Evolutionary conservation across 2,888 invertebrate species (phyloP), one percentile per base, ranked within the genome.

Genomic region (Autographa gamma): DNA sequence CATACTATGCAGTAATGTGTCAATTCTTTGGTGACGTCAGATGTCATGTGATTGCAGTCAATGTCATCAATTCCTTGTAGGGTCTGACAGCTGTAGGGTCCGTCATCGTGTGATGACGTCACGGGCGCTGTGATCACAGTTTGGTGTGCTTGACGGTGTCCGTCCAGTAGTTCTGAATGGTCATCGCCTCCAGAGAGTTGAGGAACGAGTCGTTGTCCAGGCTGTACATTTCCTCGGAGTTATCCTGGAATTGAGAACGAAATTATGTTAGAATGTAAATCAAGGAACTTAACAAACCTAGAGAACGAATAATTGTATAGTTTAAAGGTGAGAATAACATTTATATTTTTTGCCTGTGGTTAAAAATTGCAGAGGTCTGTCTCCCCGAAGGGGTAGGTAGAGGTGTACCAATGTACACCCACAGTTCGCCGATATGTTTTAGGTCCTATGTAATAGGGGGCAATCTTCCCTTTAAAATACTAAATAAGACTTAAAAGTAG

Each of bases 91-190:
- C 43, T 52, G 63, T 68, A 58, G n/a, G 31, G 25, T 19, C 61
- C 64, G 61, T 61, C 66, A 70, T 34, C 60, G 1, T 48, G 58
- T 25, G 16, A 60, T 78, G 78, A 81, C 74, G 81, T 70, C 60
- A 48, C 31, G 2, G 18, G 64, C 25, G 54, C 41, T 25, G 52
- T n/a, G 62, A 74, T 96, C 97, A 98, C 93, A 98, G 96, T 93
- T 98, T 98, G 86, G 98, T 98, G 93, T 98, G 98, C 92, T 98
- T 98, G 80, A 98, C 98, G 83, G 97, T 98, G 93, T 98, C 98
- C 66, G 98, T 98, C 98, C 98, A 98, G 90, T 98, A 98, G 94
- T 98, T 98, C 92, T 98, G 98, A 90, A 98, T 98, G 83, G 98
- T 98, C 98, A 98, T 98, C 81, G 98, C 98, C 94, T 98, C 98